Evolutionary conservation across 2,888 invertebrate species (phyloP), one percentile per base, ranked within the genome.

Genomic region (Idaea straminata): DNA sequence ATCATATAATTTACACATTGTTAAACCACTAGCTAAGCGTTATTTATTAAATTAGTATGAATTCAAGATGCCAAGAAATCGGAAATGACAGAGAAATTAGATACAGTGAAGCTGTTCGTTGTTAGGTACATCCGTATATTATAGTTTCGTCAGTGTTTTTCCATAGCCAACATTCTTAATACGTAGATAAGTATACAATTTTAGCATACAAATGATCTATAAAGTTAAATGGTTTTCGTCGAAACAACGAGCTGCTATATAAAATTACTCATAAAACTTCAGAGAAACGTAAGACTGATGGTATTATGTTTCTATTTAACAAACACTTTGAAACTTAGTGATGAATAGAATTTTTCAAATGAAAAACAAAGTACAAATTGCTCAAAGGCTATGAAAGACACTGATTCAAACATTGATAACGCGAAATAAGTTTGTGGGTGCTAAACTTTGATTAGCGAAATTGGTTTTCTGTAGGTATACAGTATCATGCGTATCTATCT

Each of bases 11-110:
- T 10, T 36, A 15, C n/a, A 36, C 58, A 16, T 59, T 58, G 59
- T 59, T 63, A 13, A 63, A 63, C 59, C 59, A 62, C 10, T 58
- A 16, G 38, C 13, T 59, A 63, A 34, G 47, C 25, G 61, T 61
- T 64, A 65, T 35, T 59, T 25, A 25, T 35, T 73, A 75, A 76
- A 81, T 83, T 83, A 83, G 83, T 82, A 77, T 69, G 72, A 71
- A 72, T 75, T 75, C 67, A 72, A 75, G 77, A 79, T 79, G 77
- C 81, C 69, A 74, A 62, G 73, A 71, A 69, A 71, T 70, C 73
- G 66, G 74, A 74, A 76, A 71, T 72, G 65, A 72, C 68, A 73
- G 72, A 66, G n/a, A 66, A 76, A 72, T 64, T 67, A 72, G 62
- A 70, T 68, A 71, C 66, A 74, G 74, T 73, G 59, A 25, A 59